Percentiles rank a stretch among this genome's conserved stretches.
Evolutionary conservation across 2,888 invertebrate species (phyloP).

Genomic region (Agrotis exclamationis): DNA sequence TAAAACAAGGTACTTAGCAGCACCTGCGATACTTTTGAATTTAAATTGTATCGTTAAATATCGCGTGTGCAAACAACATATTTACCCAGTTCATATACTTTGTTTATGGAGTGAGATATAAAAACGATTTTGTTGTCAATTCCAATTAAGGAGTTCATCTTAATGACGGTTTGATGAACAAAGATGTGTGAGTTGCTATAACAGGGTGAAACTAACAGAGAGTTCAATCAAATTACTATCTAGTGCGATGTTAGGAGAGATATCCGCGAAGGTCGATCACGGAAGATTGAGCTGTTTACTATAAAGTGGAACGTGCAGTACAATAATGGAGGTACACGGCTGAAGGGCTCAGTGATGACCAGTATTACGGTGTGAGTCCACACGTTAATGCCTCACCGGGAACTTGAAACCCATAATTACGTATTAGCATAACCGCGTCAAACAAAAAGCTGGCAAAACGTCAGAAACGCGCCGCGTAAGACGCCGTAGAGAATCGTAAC

Average conservation of each 20-base stretch:
- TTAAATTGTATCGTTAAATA: slow-evolving; percentile 72
- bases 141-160: slow-evolving; percentile 56
- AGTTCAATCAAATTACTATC: slow-evolving; percentile 1
- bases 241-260: slow-evolving; percentile 16
- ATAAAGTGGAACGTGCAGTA: slow-evolving; percentile 41
- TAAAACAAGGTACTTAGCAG: slow-evolving; percentile 75
- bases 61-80: slow-evolving; percentile 71
- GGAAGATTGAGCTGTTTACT: slow-evolving; percentile 52
- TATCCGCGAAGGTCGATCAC: slow-evolving; percentile 20
- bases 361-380: slow-evolving; percentile 56
- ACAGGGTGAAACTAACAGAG: neutral
- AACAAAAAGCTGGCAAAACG: slow-evolving; percentile 84
- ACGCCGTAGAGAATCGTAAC: slow-evolving; percentile 85
- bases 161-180: slow-evolving; percentile 35
- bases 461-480: slow-evolving; percentile 78
- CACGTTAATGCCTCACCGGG: slow-evolving; percentile 67
- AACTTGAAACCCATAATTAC: slow-evolving; percentile 79
- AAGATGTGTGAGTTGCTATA: slow-evolving; percentile 2
- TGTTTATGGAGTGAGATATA: slow-evolving; percentile 61
- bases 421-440: slow-evolving; percentile 80
- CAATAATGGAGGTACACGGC: slow-evolving; percentile 52
- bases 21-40: slow-evolving; percentile 73
- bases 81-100: slow-evolving; percentile 62
- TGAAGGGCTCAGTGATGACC: slow-evolving; percentile 53
- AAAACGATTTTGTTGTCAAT: slow-evolving; percentile 58